Evolutionary conservation across 2,888 invertebrate genomes (phyloP), one percentile per base, ranked within the genome.

Genomic region (Argynnis bischoffii): DNA sequence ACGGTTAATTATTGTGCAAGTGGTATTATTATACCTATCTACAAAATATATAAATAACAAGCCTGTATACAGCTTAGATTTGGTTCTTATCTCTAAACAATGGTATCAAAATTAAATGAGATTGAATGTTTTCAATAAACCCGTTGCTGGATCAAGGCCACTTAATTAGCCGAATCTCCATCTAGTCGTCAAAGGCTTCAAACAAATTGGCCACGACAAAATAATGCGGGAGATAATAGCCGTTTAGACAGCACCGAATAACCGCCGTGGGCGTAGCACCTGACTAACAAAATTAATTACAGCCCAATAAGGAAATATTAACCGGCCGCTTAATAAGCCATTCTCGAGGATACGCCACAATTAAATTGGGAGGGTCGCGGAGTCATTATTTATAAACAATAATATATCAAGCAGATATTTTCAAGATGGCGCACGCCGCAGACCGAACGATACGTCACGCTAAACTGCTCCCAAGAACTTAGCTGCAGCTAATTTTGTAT

Each of bases 381-480:
- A 84, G 86, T 85, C 88, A 90, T 92, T 90, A 91, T 90, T 92
- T 90, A 90, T 88, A 90, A 92, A 92, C 91, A 92, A 91, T 92
- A 92, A 92, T 92, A 92, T 92, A 92, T 92, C 92, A 92, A 88
- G 84, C 82, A 85, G 90, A 90, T 92, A 88, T 89, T 88, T 90
- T 85, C 91, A 92, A 92, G 90, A 92, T 92, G 92, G 88, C 83
- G 89, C 82, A 74, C 74, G 79, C 89, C 89, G 85, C 89, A 86
- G 76, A 79, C 77, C 78, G 74, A 77, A 78, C 83, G 75, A 84
- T 86, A 84, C 83, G 79, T 86, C 84, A 82, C 80, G 73, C 72
- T 69, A 73, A 70, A 71, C 72, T 77, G 74, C 77, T 61, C 13
- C 15, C 18, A 51, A 35, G 48, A 26, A 55, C 71, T 70, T 68